A percentile compares a stretch with the other conserved stretches of the same genome.
Conservation (phyloP, 2,888 invertebrate genomes). For the Dromius quadrimaculatus region DNA sequence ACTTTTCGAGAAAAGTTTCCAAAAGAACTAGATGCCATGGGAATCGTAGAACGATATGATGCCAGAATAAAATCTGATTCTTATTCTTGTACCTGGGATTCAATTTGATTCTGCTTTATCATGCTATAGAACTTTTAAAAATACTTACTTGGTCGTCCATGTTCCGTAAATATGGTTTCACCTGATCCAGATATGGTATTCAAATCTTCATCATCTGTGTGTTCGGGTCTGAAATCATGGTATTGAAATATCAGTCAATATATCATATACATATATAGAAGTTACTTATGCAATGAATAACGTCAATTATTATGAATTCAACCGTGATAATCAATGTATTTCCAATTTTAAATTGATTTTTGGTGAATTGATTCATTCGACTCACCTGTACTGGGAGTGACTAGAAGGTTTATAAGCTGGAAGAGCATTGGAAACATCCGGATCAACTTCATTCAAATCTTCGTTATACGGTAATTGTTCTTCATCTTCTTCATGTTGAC, state of each 20-base stretch:
- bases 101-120: no score
- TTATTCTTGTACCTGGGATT: no score
- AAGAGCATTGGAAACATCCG: slow-evolving; percentile 19
- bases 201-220: slow-evolving; percentile 37
- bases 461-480: slow-evolving; percentile 32
- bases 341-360: no score
- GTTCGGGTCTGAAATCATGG: slow-evolving; percentile 1
- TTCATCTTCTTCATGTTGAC: slow-evolving; percentile 54
- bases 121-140: no score
- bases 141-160: neutral
- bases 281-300: neutral
- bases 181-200: neutral
- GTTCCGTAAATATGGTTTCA: neutral
- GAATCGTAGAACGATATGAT: no score
- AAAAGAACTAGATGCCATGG: no score
- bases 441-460: slow-evolving; percentile 33
- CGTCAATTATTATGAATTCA: neutral
- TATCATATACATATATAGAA: neutral
- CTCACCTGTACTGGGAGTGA: neutral
- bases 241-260: neutral
- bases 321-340: neutral
- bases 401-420: slow-evolving; percentile 12
- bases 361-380: no score
- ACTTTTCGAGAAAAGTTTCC: no score
- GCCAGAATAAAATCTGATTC: no score